Evolutionary conservation across 1,140 invertebrate genomes (phyloP).

Genomic region (Drosophila willistoni): DNA sequence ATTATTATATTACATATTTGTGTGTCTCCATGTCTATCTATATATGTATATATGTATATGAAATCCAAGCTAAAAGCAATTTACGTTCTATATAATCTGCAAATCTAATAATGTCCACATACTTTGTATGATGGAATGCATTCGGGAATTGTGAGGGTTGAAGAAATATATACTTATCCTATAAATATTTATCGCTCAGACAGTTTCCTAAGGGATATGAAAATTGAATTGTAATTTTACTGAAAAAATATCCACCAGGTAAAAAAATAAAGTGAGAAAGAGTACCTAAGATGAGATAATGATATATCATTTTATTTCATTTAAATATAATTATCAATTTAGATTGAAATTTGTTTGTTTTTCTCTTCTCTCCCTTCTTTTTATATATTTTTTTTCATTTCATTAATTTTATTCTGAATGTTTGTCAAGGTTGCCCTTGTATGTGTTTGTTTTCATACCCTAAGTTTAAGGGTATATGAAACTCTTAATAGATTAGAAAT

Average conservation of each 20-base stretch:
- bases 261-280: slow-evolving; percentile 21
- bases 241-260: not conserved
- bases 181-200: not conserved
- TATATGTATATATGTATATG: not conserved
- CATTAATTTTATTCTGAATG: slow-evolving; percentile 20
- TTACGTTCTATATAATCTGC: slow-evolving; percentile 22
- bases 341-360: slow-evolving; percentile 58
- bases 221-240: not conserved
- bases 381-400: slow-evolving; percentile 12
- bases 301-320: slow-evolving; percentile 15
- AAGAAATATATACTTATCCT: not conserved
- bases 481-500: too few species aligned
- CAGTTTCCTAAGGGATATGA: not conserved
- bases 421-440: slow-evolving; percentile 48
- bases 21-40: slow-evolving; percentile 4
- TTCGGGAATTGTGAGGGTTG: slow-evolving; percentile 6
- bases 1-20: slow-evolving; percentile 1
- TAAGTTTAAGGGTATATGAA: not conserved
- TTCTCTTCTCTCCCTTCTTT: slow-evolving; percentile 4
- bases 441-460: slow-evolving; percentile 5
- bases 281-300: slow-evolving; percentile 6
- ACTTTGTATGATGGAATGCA: slow-evolving; percentile 19
- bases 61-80: slow-evolving; percentile 16
- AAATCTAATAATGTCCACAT: slow-evolving; percentile 11
- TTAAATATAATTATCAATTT: slow-evolving; percentile 70